Evolutionary conservation across 2,888 invertebrate genomes (phyloP).

Genomic region (Anorthoa munda): DNA sequence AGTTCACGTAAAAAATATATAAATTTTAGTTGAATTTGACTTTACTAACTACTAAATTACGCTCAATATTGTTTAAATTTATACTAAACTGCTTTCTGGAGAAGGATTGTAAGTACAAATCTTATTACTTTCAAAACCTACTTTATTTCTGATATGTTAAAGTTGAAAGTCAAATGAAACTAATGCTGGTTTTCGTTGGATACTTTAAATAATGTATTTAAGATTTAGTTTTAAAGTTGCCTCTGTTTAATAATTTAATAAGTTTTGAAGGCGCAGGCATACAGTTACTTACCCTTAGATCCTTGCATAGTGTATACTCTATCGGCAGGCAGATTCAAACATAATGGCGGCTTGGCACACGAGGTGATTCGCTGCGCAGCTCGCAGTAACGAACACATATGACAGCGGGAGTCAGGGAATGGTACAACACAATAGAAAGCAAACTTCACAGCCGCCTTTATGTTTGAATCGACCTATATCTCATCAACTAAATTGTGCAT

Average conservation of each 20-base stretch:
- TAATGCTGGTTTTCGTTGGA: not conserved
- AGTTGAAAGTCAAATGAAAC: conserved; percentile 27
- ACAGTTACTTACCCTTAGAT: not conserved
- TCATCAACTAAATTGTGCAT: too few species aligned
- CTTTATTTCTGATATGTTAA: conserved; percentile 3
- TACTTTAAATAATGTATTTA: not conserved
- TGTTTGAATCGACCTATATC: too few species aligned
- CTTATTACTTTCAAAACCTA: not conserved
- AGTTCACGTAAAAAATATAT: not conserved
- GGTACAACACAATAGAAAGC: too few species aligned
- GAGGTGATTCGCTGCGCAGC: too few species aligned
- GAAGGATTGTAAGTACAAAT: conserved; percentile 7
- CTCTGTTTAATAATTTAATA: not conserved
- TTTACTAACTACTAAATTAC: not conserved
- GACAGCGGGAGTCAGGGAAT: too few species aligned
- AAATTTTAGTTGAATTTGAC: conserved; percentile 9
- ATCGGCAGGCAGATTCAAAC: too few species aligned
- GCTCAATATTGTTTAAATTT: not conserved
- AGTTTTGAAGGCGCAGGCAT: not conserved
- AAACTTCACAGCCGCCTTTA: too few species aligned
- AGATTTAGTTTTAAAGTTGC: not conserved
- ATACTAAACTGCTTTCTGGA: too few species aligned
- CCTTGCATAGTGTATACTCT: too few species aligned
- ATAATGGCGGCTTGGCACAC: too few species aligned
- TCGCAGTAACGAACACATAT: too few species aligned